Conservation (phyloP, 2,888 invertebrate genomes). For the Flabesymbios commensalis region DNA sequence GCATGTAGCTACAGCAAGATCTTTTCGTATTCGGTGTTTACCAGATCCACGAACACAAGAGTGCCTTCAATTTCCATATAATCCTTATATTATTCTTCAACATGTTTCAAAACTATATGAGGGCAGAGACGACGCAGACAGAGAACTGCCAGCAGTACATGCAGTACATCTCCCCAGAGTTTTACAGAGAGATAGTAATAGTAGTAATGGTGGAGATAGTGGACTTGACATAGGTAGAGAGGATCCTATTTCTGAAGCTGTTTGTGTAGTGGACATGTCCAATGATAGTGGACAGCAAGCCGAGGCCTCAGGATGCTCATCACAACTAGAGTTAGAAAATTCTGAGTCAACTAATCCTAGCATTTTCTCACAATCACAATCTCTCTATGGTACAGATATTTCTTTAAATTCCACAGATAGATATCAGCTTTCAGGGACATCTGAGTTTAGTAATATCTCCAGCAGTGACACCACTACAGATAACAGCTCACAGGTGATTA, state of each 20-base stretch:
- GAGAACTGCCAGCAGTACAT: conserved; percentile 27
- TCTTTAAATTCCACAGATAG: too few species aligned
- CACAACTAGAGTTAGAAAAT: too few species aligned
- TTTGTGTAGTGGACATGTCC: conserved; percentile 50
- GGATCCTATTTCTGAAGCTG: conserved; percentile 57
- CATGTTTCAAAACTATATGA: conserved; percentile 67
- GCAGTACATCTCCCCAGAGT: too few species aligned
- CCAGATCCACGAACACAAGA: conserved; percentile 61
- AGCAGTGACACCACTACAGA: too few species aligned
- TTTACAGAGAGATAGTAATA: too few species aligned
- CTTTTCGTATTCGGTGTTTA: conserved; percentile 81
- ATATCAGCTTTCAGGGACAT: too few species aligned
- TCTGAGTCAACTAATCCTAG: too few species aligned
- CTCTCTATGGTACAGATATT: too few species aligned
- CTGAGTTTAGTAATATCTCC: too few species aligned
- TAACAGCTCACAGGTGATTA: too few species aligned
- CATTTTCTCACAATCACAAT: too few species aligned
- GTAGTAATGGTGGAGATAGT: conserved; percentile 93
- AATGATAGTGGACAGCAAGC: background rate
- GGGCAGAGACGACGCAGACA: conserved; percentile 42
- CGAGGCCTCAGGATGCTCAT: too few species aligned
- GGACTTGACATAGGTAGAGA: conserved; percentile 62
- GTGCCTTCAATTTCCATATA: conserved; percentile 88
- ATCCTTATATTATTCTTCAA: conserved; percentile 71
- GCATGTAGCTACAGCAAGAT: conserved; percentile 79